Conservation (phyloP, 2,113 vertebrate genomes). For the Platycercus adscitus region DNA sequence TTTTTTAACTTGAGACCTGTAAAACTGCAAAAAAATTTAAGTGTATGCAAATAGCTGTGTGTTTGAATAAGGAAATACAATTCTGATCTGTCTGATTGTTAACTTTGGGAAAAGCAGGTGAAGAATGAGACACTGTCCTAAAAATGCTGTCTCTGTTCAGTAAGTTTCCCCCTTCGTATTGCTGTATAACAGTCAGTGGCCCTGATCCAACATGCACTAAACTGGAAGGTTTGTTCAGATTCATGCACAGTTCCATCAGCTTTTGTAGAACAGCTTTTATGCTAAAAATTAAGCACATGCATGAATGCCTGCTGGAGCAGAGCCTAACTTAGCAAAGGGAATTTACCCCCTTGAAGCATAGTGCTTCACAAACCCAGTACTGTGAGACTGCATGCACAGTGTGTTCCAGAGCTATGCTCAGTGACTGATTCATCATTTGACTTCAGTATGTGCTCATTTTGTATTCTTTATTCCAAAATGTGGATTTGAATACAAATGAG, state of each 20-base stretch:
- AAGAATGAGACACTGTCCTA: background rate
- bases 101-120: background rate
- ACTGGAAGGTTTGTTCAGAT: background rate
- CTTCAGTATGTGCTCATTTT: conserved; percentile 18
- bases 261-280: background rate
- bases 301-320: conserved; percentile 7
- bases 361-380: background rate
- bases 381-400: background rate
- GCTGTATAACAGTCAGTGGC: background rate
- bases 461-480: conserved; percentile 42
- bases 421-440: background rate
- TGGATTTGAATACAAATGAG: conserved; percentile 56
- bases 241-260: background rate
- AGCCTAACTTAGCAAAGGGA: conserved; percentile 27
- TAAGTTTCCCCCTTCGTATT: background rate
- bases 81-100: background rate
- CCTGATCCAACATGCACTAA: background rate
- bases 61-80: background rate
- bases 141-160: background rate
- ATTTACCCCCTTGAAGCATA: conserved; percentile 19
- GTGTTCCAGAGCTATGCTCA: background rate
- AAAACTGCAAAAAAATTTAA: background rate
- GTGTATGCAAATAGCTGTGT: background rate
- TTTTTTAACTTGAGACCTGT: background rate
- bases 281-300: conserved; percentile 15